phyloP scores from a whole-genome alignment of 2,888 invertebrate species.

The Lasioglossum leucozonium region DNA sequence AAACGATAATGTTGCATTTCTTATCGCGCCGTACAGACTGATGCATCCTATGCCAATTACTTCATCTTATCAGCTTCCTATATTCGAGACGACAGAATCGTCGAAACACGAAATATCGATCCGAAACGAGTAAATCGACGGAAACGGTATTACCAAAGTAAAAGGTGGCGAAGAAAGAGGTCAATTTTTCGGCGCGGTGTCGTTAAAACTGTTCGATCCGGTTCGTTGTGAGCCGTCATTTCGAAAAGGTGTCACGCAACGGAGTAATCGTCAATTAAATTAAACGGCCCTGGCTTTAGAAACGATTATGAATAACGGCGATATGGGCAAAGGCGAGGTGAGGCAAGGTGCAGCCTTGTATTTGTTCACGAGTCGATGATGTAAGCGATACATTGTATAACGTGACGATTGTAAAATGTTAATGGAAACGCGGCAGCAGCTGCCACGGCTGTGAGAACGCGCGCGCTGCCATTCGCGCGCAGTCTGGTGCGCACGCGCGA shows the following conservation, averaged over 20 bases:
- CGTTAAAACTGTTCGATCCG: neutral
- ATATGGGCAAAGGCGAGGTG: slow-evolving; percentile 64
- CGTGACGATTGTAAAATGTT: slow-evolving; percentile 78
- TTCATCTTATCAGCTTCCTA: neutral
- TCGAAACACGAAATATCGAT: neutral
- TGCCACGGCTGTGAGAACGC: slow-evolving; percentile 29
- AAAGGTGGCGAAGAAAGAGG: neutral
- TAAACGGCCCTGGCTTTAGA: slow-evolving; percentile 74
- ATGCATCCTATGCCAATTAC: neutral
- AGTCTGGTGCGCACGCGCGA: neutral
- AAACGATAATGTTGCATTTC: neutral
- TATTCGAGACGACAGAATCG: neutral
- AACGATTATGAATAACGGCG: slow-evolving; percentile 78
- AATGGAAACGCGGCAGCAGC: slow-evolving; percentile 69
- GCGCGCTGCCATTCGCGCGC: slow-evolving; percentile 2
- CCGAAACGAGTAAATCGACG: neutral
- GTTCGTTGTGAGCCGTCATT: slow-evolving; percentile 43
- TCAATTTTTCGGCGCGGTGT: neutral
- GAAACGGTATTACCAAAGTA: neutral
- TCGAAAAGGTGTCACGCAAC: slow-evolving; percentile 67
- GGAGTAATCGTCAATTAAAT: slow-evolving; percentile 77
- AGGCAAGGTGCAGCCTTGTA: slow-evolving; percentile 78
- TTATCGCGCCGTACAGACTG: neutral
- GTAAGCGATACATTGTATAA: slow-evolving; percentile 80
- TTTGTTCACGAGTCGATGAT: slow-evolving; percentile 77